Base-by-base conservation (phyloP, 1,140 invertebrate species). In the Drosophila sp. region DNA sequence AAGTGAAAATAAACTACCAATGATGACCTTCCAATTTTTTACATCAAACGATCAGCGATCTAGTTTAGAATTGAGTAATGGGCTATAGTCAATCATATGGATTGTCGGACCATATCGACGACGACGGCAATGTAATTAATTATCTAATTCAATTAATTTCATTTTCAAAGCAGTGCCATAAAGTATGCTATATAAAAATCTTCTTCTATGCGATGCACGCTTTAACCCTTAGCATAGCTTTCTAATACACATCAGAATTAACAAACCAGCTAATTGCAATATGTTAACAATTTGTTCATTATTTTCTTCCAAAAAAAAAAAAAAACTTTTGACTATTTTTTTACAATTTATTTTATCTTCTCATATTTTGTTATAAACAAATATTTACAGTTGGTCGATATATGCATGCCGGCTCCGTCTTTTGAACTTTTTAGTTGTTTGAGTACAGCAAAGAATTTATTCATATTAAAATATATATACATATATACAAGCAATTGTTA, bases 351-450 rank as follows among this genome's bases (percentile, higher is more conserved):
- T 83, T 50, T 74, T 78, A 84, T 78, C 60, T 41, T 27, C 33
- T 76, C 67, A 66, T 75, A 66, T 72, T 75, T 74, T 76, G 66
- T 69, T 68, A 86, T 77, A 83, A 66, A 86, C 66, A 86, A 83
- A 91, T 90, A 86, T 92, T 92, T 92, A 67, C 92, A 92, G 91
- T 92, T 92, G 92, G 91, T 92, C 92, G 91, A 91, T 92, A 89
- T 92, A 91, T 92, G 92, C 92, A 92, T 92, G 92, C 92, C 86
- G 92, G 91, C 85, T 92, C 92, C 91, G 91, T 92, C 89, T 92
- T 92, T 92, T 93, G 91, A 92, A 91, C 79, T 83, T 80, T 87
- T 86, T 83, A 50, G 44, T 70, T 81, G 72, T 75, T 76, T 86
- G 83, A 70, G 68, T 72, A 72, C 40, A 56, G 74, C 66, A 72